Base-by-base conservation (phyloP, 1,140 invertebrate species). In the Aradophagus sp. region DNA sequence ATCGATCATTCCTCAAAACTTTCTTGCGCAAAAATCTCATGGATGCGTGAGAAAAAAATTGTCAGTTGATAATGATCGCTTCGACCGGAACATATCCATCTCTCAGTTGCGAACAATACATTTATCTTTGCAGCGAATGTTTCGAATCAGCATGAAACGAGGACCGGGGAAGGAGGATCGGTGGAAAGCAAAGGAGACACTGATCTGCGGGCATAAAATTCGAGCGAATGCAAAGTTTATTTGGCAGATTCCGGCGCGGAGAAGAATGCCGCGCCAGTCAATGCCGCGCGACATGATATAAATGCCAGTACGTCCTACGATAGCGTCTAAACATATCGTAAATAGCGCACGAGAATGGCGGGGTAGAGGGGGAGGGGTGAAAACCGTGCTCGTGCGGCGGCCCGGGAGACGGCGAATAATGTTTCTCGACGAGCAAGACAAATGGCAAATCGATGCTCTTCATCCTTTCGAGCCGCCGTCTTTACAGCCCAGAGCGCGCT, bases 361-460 rank as follows among this genome's bases (percentile, higher is more conserved):
- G n/a, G n/a, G n/a, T n/a, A n/a, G n/a, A n/a, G n/a, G n/a, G n/a
- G n/a, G n/a, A n/a, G 34, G 38, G 27, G 23, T 56, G 50, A 58
- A 14, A 39, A 62, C 56, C 44, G 19, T 38, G 52, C 48, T 39
- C 50, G n/a, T n/a, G 38, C 27, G 19, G 45, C 45, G n/a, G 29
- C 14, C 19, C 42, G 65, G 16, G 42, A 62, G 69, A 75, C 71
- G 50, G 42, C 58, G 74, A 79, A 76, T 75, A 78, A 77, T 65
- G 75, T 77, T 73, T 59, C 59, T 23, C 70, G 70, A 75, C 74
- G 63, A 71, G 74, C 65, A 76, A 81, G 78, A 83, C 76, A 81
- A 77, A 82, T 82, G 80, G 76, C 76, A 78, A 82, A 83, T 83
- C 81, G 79, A 82, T 83, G 78, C 78, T 32, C 36, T 53, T 48